phyloP scores from a whole-genome alignment of 2,888 invertebrate species.

The Lacanobia oleracea region DNA sequence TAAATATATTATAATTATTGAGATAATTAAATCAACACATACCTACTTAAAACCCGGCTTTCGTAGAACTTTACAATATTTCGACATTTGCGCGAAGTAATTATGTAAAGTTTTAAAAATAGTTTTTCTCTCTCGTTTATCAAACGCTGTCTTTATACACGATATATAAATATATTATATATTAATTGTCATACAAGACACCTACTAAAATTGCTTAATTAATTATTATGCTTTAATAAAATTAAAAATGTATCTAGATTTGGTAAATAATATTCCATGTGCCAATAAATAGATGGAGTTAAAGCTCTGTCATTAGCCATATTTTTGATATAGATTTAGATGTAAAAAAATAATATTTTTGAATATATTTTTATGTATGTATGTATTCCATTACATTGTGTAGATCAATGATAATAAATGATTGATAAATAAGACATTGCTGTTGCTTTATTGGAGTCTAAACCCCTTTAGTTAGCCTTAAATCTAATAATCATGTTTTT shows the following conservation, averaged over 20 bases:
- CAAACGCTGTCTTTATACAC: constrained; percentile 81
- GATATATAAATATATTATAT: constrained; percentile 88
- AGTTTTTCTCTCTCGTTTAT: constrained; percentile 44
- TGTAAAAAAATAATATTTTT: constrained; percentile 82
- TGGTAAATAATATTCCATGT: constrained; percentile 83
- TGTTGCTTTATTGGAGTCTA: constrained; percentile 57
- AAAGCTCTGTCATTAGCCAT: constrained; percentile 86
- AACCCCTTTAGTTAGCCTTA: not conserved
- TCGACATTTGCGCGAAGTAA: constrained; percentile 85
- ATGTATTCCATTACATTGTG: constrained; percentile 85
- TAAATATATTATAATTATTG: constrained; percentile 50
- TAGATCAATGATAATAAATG: constrained; percentile 87
- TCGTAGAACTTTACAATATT: constrained; percentile 82
- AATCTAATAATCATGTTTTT: not conserved
- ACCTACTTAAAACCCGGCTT: constrained; percentile 59
- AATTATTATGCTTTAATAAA: constrained; percentile 77
- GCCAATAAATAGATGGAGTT: constrained; percentile 82
- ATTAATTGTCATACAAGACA: constrained; percentile 85
- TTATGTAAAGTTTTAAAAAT: constrained; percentile 75
- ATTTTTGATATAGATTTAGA: constrained; percentile 85
- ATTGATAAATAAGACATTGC: constrained; percentile 80
- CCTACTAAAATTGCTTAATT: constrained; percentile 70
- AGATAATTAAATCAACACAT: constrained; percentile 63
- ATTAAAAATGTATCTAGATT: constrained; percentile 67
- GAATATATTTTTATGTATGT: constrained; percentile 82